phyloP scores from a whole-genome alignment of 2,888 invertebrate species.

The Lacanobia oleracea region DNA sequence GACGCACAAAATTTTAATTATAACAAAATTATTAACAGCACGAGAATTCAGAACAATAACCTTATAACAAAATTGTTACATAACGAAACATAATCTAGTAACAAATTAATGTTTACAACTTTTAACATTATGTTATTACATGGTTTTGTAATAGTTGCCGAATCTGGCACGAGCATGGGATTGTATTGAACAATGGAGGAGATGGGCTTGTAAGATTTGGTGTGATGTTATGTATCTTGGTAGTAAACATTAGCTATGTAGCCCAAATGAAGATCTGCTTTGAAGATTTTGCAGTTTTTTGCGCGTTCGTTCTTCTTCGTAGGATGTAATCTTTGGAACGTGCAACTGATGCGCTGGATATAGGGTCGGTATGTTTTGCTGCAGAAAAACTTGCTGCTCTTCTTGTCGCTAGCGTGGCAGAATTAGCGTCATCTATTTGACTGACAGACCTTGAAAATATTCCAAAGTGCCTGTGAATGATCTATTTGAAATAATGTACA shows the following conservation, averaged over 20 bases:
- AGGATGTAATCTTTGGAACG: too few relatives aligned
- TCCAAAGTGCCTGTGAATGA: too few relatives aligned
- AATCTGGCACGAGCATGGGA: conserved; percentile 48
- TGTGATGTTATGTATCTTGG: background rate
- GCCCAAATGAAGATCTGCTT: too few relatives aligned
- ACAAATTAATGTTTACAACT: conserved; percentile 43
- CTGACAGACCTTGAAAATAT: too few relatives aligned
- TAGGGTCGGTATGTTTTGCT: too few relatives aligned
- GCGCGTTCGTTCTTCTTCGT: too few relatives aligned
- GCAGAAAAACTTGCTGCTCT: too few relatives aligned
- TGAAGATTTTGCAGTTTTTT: too few relatives aligned
- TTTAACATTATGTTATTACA: conserved; percentile 33
- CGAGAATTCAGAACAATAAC: conserved; percentile 28
- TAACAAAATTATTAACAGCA: conserved; percentile 30
- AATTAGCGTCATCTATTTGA: too few relatives aligned
- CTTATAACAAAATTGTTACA: conserved; percentile 23
- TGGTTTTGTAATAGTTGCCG: conserved; percentile 51
- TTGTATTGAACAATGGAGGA: conserved; percentile 38
- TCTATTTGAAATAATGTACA: too few relatives aligned
- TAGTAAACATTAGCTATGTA: conserved; percentile 7
- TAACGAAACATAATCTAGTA: conserved; percentile 39
- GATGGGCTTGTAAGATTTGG: conserved; percentile 18
- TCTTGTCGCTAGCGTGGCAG: too few relatives aligned
- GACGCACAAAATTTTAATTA: conserved; percentile 42
- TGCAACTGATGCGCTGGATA: too few relatives aligned